A percentile compares a stretch with the other conserved stretches of the same genome.
Conservation (phyloP, 2,888 invertebrate species). For the Sphaerophoria rueppellii region DNA sequence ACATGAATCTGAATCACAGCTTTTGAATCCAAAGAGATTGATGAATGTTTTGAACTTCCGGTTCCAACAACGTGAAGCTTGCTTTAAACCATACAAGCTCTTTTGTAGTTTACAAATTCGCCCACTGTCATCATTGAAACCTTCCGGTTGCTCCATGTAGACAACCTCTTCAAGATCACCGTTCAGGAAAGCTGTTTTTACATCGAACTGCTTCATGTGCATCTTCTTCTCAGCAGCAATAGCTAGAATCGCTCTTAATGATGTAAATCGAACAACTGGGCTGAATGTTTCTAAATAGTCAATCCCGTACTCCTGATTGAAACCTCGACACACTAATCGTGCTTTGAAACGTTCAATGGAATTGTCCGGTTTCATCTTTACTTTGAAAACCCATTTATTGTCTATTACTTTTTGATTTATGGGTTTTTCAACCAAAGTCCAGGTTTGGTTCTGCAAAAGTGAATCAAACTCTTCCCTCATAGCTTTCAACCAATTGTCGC, state of each 20-base stretch:
- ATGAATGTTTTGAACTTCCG: slow-evolving; percentile 69
- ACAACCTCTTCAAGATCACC: slow-evolving; percentile 19
- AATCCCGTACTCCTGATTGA: slow-evolving; percentile 73
- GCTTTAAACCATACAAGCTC: slow-evolving; percentile 12
- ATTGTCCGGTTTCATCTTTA: slow-evolving; percentile 6
- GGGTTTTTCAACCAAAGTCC: slow-evolving; percentile 31
- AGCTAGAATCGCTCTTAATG: slow-evolving; percentile 25
- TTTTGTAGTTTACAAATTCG: slow-evolving; percentile 20
- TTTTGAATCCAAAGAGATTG: slow-evolving; percentile 62
- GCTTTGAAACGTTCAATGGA: slow-evolving; percentile 11
- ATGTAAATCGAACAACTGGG: slow-evolving; percentile 14
- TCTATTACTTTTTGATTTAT: slow-evolving; percentile 13
- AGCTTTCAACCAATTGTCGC: slow-evolving; percentile 16
- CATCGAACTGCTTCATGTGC: slow-evolving; percentile 43
- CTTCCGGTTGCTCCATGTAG: slow-evolving; percentile 21
- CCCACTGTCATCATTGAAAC: slow-evolving; percentile 10
- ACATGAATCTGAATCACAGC: slow-evolving; percentile 74
- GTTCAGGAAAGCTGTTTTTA: slow-evolving; percentile 31
- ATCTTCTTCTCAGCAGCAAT: slow-evolving; percentile 27
- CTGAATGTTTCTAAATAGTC: slow-evolving; percentile 35
- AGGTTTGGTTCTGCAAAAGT: slow-evolving; percentile 24
- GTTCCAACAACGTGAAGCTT: slow-evolving; percentile 59
- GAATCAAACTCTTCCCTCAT: slow-evolving; percentile 38
- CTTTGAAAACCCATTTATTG: slow-evolving; percentile 34
- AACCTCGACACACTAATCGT: slow-evolving; percentile 68